These are phyloP conservation scores for Toxostoma redivivum DNA, from an alignment of 2,113 vertebrate genomes.

Conservation along the genomic window DNA sequence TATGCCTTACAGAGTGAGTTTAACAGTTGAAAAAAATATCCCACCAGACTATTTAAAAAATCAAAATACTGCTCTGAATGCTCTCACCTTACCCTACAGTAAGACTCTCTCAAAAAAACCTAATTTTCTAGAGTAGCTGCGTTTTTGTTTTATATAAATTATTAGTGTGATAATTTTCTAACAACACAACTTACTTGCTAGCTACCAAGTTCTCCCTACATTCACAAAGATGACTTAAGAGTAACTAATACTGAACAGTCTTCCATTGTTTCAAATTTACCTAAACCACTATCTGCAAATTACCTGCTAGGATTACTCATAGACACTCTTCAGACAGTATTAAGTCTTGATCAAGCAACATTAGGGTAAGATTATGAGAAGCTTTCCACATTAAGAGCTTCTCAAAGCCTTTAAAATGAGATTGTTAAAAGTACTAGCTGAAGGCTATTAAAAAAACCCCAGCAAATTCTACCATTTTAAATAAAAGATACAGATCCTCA, in stretches of 20 bases:
- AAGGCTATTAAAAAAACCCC: not conserved
- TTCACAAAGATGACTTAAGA: not conserved
- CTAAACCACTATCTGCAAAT: not conserved
- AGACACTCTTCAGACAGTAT: not conserved
- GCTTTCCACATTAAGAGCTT: conserved; percentile 3
- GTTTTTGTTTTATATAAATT: not conserved
- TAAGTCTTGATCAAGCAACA: conserved; percentile 8
- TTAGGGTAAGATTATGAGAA: conserved; percentile 10
- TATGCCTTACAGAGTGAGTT: not conserved
- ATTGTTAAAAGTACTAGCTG: not conserved
- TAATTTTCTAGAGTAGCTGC: not conserved
- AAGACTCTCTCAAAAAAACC: not conserved
- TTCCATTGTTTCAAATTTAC: not conserved
- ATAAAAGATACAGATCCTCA: not conserved
- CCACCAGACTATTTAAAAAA: not conserved
- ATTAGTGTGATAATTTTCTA: not conserved
- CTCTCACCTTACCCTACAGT: not conserved
- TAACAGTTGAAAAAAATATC: not conserved
- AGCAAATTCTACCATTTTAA: not conserved
- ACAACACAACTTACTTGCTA: not conserved
- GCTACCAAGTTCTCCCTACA: not conserved
- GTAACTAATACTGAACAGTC: not conserved
- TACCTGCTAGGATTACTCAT: not conserved
- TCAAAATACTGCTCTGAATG: not conserved
- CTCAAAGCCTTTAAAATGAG: conserved; percentile 12